Percentiles rank a stretch among this genome's conserved stretches.
These are phyloP conservation scores for Drosophila asahinai DNA, from an alignment of 1,140 invertebrate species.

Conservation along the genomic window DNA sequence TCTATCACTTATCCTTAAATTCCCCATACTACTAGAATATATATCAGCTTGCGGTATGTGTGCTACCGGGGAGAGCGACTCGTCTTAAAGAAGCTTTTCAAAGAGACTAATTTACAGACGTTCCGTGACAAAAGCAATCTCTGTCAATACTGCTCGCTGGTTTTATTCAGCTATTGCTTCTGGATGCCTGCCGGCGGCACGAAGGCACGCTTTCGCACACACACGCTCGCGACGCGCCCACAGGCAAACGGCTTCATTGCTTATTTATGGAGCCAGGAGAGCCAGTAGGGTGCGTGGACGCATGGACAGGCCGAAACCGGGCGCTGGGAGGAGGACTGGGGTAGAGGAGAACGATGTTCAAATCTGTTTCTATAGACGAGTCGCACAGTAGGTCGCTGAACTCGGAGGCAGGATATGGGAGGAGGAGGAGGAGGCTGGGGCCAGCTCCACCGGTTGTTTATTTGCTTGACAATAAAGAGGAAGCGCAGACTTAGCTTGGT, in stretches of 20 bases:
- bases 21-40: not conserved
- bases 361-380: conserved; percentile 43
- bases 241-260: conserved; percentile 44
- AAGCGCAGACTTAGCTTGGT: conserved; percentile 13
- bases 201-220: conserved; percentile 12
- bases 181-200: conserved; percentile 5
- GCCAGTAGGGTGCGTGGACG: not conserved
- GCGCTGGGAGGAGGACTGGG: not conserved
- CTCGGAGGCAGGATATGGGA: conserved; percentile 12
- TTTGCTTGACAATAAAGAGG: conserved; percentile 34
- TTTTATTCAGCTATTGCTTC: conserved; percentile 31
- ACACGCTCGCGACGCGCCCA: conserved; percentile 9
- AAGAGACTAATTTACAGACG: conserved; percentile 29
- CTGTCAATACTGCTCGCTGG: conserved; percentile 36
- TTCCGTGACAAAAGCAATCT: conserved; percentile 35
- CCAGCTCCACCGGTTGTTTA: conserved; percentile 15
- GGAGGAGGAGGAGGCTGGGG: not conserved
- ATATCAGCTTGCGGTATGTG: not conserved
- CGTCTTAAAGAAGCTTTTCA: conserved; percentile 18
- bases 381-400: conserved; percentile 63
- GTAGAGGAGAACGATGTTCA: conserved; percentile 19
- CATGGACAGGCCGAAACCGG: not conserved
- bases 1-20: not conserved
- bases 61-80: not conserved
- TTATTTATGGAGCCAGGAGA: conserved; percentile 53